These are phyloP conservation scores for Melinopterus prodromus DNA, from an alignment of 2,888 invertebrate genomes.

Conservation along the genomic window DNA sequence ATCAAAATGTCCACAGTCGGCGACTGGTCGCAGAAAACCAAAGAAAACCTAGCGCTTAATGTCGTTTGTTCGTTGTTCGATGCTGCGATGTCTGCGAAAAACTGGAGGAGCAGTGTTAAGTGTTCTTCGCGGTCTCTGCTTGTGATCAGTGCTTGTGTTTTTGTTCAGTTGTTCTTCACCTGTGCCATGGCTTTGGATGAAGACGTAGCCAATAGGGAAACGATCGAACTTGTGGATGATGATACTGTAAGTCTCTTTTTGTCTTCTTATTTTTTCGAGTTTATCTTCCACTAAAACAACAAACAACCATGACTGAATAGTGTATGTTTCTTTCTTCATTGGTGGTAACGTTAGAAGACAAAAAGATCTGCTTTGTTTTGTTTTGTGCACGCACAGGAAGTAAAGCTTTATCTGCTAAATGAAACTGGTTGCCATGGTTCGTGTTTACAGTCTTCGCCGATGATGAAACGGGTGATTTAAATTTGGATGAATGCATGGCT, in stretches of 20 bases:
- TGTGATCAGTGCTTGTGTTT: neutral
- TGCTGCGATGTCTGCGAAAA: neutral
- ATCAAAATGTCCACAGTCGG: no score
- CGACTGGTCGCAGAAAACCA: neutral
- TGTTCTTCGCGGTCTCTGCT: neutral
- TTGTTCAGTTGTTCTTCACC: neutral
- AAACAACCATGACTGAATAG: no score
- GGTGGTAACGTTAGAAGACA: no score
- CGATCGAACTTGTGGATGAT: neutral
- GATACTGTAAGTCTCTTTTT: neutral
- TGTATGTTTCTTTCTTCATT: neutral
- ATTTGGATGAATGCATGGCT: neutral
- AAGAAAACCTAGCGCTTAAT: neutral
- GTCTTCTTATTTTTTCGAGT: no score
- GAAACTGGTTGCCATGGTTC: neutral
- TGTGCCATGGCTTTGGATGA: neutral
- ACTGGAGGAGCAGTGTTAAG: neutral
- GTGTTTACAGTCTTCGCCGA: no score
- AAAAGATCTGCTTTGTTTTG: no score
- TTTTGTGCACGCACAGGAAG: neutral
- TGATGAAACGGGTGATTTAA: neutral
- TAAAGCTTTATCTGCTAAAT: neutral
- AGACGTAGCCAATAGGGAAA: neutral
- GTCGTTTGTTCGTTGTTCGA: neutral
- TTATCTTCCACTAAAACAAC: no score